Conservation (phyloP, 2,888 invertebrate species). For the Morinoia aosen region DNA sequence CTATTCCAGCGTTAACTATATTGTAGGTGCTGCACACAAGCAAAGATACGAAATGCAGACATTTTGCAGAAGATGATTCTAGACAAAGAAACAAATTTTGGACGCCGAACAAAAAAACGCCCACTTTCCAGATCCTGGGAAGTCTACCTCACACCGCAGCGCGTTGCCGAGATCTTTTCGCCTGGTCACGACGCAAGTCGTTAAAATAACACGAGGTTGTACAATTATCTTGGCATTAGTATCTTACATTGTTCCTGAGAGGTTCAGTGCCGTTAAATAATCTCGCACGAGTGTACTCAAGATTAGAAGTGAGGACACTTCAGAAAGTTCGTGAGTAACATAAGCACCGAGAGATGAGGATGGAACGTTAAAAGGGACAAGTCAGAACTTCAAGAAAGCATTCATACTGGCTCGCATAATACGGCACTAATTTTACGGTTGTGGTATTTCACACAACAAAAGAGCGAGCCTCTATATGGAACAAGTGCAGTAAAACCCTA, state of each 20-base stretch:
- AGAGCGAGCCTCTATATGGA: not conserved
- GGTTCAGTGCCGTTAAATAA: not conserved
- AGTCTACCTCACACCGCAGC: not conserved
- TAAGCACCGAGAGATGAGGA: not conserved
- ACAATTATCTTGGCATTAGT: not conserved
- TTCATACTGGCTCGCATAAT: not conserved
- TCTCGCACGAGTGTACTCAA: not conserved
- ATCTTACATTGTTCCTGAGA: not conserved
- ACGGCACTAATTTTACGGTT: not conserved
- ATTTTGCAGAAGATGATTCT: too few relatives aligned
- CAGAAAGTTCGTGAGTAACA: not conserved
- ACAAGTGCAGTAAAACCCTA: not conserved
- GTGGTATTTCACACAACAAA: not conserved
- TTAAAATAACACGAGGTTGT: not conserved
- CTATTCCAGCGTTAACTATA: too few relatives aligned
- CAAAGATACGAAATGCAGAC: too few relatives aligned
- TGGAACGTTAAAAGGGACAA: not conserved
- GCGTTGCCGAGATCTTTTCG: not conserved
- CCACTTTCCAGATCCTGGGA: too few relatives aligned
- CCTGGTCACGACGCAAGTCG: not conserved
- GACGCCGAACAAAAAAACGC: not conserved
- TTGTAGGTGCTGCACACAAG: too few relatives aligned
- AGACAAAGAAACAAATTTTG: not conserved
- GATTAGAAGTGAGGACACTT: not conserved
- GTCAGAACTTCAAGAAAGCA: not conserved